Conservation (phyloP, 2,113 vertebrate species). For the Recurvirostra avosetta region DNA sequence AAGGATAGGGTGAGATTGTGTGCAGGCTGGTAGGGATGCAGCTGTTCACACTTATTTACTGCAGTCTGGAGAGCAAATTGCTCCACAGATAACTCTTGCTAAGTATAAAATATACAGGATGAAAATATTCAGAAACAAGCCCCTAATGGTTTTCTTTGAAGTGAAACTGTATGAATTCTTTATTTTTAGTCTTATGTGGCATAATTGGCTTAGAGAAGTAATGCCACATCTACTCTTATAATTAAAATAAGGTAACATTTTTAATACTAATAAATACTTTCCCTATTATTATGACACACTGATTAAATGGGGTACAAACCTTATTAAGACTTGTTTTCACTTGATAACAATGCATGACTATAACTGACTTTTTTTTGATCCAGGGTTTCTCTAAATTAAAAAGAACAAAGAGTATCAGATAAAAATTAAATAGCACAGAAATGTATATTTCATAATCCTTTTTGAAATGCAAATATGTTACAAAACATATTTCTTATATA, state of each 20-base stretch:
- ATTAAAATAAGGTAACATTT: constrained; percentile 61
- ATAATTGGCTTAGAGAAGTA: constrained; percentile 31
- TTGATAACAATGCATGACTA: neutral
- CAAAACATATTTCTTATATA: neutral
- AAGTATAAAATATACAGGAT: neutral
- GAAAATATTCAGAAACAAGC: constrained; percentile 26
- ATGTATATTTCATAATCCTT: constrained; percentile 8
- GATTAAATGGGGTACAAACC: constrained; percentile 5
- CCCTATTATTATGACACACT: neutral
- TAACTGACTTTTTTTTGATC: constrained; percentile 50
- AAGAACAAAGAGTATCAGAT: constrained; percentile 45
- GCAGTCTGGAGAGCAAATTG: neutral
- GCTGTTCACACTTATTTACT: neutral
- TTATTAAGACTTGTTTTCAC: constrained; percentile 38
- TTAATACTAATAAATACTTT: constrained; percentile 50
- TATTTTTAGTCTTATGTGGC: constrained; percentile 4
- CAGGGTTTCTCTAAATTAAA: constrained; percentile 47
- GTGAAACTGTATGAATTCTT: constrained; percentile 30
- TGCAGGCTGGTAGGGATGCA: neutral
- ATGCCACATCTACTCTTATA: neutral
- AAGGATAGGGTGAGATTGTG: neutral
- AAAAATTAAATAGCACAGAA: constrained; percentile 29
- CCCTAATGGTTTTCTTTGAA: constrained; percentile 35
- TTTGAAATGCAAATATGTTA: constrained; percentile 43
- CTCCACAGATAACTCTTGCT: neutral